These are phyloP conservation scores for Amphipoea lucens DNA, from an alignment of 2,888 invertebrate species.

Conservation along the genomic window DNA sequence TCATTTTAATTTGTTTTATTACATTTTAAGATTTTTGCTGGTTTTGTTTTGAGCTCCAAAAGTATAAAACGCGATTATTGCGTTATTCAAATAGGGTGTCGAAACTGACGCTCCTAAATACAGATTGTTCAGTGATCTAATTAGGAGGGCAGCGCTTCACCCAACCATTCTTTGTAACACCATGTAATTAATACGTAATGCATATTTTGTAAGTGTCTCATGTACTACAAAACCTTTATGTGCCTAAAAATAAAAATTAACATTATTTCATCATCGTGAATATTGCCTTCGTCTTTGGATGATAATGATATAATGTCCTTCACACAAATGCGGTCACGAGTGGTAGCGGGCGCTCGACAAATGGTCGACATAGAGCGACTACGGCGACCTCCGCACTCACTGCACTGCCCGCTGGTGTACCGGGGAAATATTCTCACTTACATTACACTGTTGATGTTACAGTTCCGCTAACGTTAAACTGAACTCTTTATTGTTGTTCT, in stretches of 20 bases:
- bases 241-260: not conserved
- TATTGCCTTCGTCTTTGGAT: not conserved
- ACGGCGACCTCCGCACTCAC: not conserved
- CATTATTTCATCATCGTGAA: not conserved
- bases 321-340: not conserved
- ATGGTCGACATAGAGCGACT: not conserved
- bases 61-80: not conserved
- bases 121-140: not conserved
- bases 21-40: not conserved
- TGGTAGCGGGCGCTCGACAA: not conserved
- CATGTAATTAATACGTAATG: too few relatives aligned
- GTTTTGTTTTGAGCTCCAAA: not conserved
- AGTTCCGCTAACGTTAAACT: not conserved
- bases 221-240: not conserved
- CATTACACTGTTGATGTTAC: not conserved
- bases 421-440: not conserved
- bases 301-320: not conserved
- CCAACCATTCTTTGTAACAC: too few relatives aligned
- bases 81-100: not conserved
- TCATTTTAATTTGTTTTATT: not conserved
- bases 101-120: not conserved
- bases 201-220: too few relatives aligned
- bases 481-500: not conserved
- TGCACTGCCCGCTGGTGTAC: not conserved
- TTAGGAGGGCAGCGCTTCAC: not conserved